Base-by-base conservation (phyloP, 2,888 invertebrate species). In the Orthosia gracilis region DNA sequence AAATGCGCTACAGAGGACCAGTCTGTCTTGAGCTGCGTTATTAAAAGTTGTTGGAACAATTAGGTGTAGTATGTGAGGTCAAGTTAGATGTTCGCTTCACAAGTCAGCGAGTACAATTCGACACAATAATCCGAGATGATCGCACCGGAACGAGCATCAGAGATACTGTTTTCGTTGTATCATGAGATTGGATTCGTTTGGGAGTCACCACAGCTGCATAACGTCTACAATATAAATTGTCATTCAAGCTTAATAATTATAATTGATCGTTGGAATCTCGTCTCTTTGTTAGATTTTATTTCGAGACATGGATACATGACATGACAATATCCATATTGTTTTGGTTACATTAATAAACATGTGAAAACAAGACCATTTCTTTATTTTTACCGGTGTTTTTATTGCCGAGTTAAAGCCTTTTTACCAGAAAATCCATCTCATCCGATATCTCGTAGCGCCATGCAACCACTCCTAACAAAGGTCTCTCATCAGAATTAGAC, bases 401-500 rank as follows among this genome's bases (percentile, higher is more conserved):
- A 18, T 40, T 45, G 9, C 11, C 3, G 15, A 18, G 15, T n/a
- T n/a, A 21, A 45, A 59, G 3, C 3, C 40, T n/a, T 61, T 1
- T 31, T 13, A 31, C 31, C 17, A 23, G 1, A 12, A 3, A n/a
- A 45, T 54, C 2, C 18, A 26, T 58, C 18, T 58, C 52, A 81
- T 67, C 23, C 55, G 31, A 1, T 15, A 76, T 64, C 17, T 49
- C 88, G 87, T 83, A 26, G n/a, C 57, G 58, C 63, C 89, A 87
- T 90, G 94, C 89, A 92, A 74, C 77, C 88, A 69, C 82, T 70
- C 86, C 55, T 68, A 59, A 49, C 85, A 88, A 88, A 92, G 91
- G 92, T 91, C 92, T 92, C 91, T 91, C 92, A 91, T 93, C 94
- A 93, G 93, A 93, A 91, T 91, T 91, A 93, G 93, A 94, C 94